phyloP scores from a whole-genome alignment of 2,797 vertebrate genomes.

The Oreonectes daqikongensis region DNA sequence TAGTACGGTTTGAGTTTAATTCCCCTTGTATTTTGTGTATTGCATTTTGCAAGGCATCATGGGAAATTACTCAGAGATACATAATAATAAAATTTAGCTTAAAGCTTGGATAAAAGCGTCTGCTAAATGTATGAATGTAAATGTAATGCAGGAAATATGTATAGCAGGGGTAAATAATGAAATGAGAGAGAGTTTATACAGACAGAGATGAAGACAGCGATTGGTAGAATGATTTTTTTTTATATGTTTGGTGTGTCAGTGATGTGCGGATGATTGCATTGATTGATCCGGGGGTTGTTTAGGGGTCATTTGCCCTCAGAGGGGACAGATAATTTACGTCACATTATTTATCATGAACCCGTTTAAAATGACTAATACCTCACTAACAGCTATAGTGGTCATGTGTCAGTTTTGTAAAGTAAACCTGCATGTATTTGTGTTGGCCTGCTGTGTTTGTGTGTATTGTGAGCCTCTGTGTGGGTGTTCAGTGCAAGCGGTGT shows the following conservation, averaged over 20 bases:
- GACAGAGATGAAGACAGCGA: not conserved
- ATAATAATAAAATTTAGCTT: too few species aligned
- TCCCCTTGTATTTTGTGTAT: too few species aligned
- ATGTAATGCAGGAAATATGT: too few species aligned
- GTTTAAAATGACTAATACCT: not conserved
- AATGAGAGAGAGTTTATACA: not conserved
- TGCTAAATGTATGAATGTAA: too few species aligned
- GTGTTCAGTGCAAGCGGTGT: not conserved
- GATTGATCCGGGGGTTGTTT: constrained; percentile 26
- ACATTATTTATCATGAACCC: constrained; percentile 50
- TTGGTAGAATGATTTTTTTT: constrained; percentile 17
- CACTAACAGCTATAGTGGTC: not conserved
- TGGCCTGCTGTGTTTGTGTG: not conserved
- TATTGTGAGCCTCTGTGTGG: not conserved
- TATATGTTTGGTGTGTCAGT: constrained; percentile 9
- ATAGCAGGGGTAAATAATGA: not conserved
- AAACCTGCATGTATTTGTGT: not conserved
- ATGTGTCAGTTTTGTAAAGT: not conserved
- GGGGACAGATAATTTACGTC: constrained; percentile 3
- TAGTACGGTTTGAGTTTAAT: too few species aligned
- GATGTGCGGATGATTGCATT: constrained; percentile 38
- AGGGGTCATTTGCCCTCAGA: constrained; percentile 52
- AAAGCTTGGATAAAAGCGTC: too few species aligned
- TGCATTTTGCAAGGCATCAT: not conserved
- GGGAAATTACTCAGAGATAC: not conserved